phyloP scores from a whole-genome alignment of 2,888 invertebrate genomes.

The Calameuta pallipes region DNA sequence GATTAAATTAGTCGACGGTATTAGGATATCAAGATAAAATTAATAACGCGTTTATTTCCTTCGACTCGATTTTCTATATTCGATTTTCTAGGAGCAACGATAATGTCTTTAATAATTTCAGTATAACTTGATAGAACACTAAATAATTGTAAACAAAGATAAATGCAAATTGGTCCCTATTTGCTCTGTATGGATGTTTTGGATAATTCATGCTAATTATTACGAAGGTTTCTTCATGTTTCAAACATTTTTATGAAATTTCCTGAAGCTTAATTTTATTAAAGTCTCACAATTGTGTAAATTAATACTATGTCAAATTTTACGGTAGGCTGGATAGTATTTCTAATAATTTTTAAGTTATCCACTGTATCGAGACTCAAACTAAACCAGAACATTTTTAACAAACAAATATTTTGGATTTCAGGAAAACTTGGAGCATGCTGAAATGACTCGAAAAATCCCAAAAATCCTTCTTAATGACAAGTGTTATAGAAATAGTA shows the following conservation, averaged over 20 bases:
- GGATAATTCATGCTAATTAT: neutral
- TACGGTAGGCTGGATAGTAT: neutral
- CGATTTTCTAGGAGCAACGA: neutral
- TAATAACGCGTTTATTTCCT: neutral
- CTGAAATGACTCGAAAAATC: neutral
- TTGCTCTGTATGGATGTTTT: neutral
- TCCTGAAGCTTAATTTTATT: neutral
- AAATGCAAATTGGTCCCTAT: neutral
- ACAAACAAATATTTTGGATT: neutral
- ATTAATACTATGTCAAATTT: neutral
- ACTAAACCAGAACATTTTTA: neutral
- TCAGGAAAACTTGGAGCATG: neutral
- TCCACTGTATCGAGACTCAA: neutral
- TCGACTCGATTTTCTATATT: neutral
- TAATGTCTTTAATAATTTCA: neutral
- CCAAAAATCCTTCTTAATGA: neutral
- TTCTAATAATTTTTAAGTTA: neutral
- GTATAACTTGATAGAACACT: neutral
- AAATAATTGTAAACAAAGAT: neutral
- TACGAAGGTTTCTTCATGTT: neutral
- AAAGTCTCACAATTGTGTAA: neutral
- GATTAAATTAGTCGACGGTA: neutral
- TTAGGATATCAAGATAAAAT: neutral
- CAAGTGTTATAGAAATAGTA: neutral
- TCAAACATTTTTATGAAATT: neutral